Base-by-base conservation (phyloP, 1,140 invertebrate genomes). In the Conus ventricosus region DNA sequence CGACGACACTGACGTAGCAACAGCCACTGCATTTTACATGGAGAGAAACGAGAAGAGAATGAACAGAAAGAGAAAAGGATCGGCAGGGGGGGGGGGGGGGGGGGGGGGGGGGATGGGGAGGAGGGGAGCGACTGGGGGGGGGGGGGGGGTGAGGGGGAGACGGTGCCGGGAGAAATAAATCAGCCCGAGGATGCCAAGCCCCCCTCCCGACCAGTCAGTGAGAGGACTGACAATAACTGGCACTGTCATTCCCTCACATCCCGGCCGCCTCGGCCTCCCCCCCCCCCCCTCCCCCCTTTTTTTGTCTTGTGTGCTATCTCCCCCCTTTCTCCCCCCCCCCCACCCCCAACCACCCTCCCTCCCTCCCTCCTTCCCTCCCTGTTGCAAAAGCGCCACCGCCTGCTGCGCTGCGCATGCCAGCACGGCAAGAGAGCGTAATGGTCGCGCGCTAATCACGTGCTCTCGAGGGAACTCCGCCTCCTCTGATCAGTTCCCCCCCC, bases 361-460 rank as follows among this genome's bases (percentile, higher is more conserved):
- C 76, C 27, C 76, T 6, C 76, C 17, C n/a, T 6, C 76, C 27
- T 23, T 13, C 76, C 27, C 76, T 17, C 76, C 17, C n/a, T 39
- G 39, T 39, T 39, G 39, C 39, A 39, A 39, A 39, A 39, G 39
- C 27, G 25, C 76, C 25, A 11, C 76, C 76, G 5, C 39, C 76
- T 78, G 25, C 39, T 51, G 25, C 76, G 25, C 76, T 75, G 76
- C 39, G 76, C 76, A 78, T 27, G 76, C 67, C 67, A 1, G 67
- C 67, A 71, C 67, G 67, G 67, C 17, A 20, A 71, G 23, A 20
- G 23, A 71, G 67, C 20, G 67, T 71, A 71, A 71, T 71, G 67
- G 67, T 71, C 67, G 67, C 67, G 67, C 67, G 67, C 67, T 71
- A 71, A 71, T 71, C 67, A 71, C 67, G 67, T 71, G 67, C 17